Base-by-base conservation (phyloP, 1,140 invertebrate genomes). In the Plectus sambesii region DNA sequence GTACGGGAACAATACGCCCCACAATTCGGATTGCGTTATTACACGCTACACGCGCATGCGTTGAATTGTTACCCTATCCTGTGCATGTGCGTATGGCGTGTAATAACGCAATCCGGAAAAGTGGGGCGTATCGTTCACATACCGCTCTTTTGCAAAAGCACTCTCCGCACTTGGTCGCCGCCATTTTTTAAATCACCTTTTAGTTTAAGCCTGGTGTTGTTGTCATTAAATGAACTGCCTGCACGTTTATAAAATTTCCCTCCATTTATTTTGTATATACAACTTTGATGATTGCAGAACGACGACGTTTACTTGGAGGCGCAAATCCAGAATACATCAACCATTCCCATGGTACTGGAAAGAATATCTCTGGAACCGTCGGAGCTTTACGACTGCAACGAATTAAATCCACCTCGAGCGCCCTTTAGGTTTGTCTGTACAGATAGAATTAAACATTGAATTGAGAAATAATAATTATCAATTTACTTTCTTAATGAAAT, bases 251-350 rank as follows among this genome's bases (percentile, higher is more conserved):
- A 29, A 17, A 33, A 5, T 8, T 56, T 12, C 24, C 42, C 12
- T 35, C 17, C 20, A 15, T 9, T 38, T 41, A 23, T 45, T 46
- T 30, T 9, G 3, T 35, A 15, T 49, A 23, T 47, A 3, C 24
- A 2, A 4, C 17, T 1, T 47, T 37, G 29, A 53, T 51, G 53
- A 42, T 63, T 65, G 41, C 56, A 82, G 79, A 86, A 84, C 51
- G 87, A 92, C 77, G 89, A 97, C 76, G 85, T 96, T 4, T 96
- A 87, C 72, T 72, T 97, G 55, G 92, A 97, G 74, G 89, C 89
- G 3, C 87, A 93, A 74, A 85, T 96, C 48, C 85, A 93, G 72
- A 96, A 96, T 72, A 83, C 88, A 37, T 93, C 87, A 37, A 77
- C 80, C 41, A 79, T 81, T 2, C 82, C 86, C 19, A 87, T 96